Evolutionary conservation across 2,888 invertebrate genomes (phyloP).

Genomic region (Eilema sororculum): DNA sequence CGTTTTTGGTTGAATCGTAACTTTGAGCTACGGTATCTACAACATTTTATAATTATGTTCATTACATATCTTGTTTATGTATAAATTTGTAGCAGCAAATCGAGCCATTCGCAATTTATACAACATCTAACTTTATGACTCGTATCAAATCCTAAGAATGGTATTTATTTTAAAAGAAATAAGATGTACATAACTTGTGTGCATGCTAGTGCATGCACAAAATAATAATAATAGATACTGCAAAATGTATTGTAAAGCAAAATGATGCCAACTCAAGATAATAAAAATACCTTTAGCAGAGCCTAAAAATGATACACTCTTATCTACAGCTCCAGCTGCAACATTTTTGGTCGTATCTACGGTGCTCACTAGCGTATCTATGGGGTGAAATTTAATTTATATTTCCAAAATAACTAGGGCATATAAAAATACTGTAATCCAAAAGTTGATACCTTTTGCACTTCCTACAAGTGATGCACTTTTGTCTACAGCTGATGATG

Average conservation of each 20-base stretch:
- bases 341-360: conserved; percentile 67
- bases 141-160: no score
- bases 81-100: no score
- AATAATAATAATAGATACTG: background rate
- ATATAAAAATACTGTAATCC: no score
- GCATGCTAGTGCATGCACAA: no score
- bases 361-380: conserved; percentile 67
- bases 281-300: conserved; percentile 62
- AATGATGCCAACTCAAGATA: conserved; percentile 21
- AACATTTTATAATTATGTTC: conserved; percentile 27
- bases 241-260: conserved; percentile 1
- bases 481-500: conserved; percentile 58
- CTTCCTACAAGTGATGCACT: conserved; percentile 55
- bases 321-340: conserved; percentile 60
- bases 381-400: conserved; percentile 14
- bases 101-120: no score
- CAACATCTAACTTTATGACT: no score
- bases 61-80: no score
- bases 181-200: no score
- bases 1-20: conserved; percentile 51
- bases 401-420: no score
- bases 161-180: no score
- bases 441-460: conserved; percentile 54
- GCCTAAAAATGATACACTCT: conserved; percentile 62
- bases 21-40: conserved; percentile 68